A percentile compares a stretch with the other conserved stretches of the same genome.
phyloP scores from a whole-genome alignment of 1,140 invertebrate species.

The Aphis gossypii region DNA sequence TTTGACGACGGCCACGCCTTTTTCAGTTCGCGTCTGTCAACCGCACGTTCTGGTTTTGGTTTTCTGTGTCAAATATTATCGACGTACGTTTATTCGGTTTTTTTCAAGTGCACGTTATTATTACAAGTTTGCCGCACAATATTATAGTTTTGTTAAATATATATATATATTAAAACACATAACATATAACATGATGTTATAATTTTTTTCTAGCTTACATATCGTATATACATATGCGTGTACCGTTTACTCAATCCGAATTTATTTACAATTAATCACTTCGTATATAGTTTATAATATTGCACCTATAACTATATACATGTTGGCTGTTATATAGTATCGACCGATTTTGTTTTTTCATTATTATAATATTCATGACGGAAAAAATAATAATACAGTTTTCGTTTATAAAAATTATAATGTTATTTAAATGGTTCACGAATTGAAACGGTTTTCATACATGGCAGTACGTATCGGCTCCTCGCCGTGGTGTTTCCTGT shows the following conservation, averaged over 20 bases:
- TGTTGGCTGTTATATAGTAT: neutral
- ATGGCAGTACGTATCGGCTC: neutral
- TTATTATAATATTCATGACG: neutral
- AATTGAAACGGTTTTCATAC: neutral
- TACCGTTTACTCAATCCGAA: neutral
- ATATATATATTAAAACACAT: neutral
- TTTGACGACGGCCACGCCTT: slow-evolving; percentile 55
- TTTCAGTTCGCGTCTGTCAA: slow-evolving; percentile 56
- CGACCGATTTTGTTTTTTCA: neutral
- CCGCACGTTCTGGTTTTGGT: slow-evolving; percentile 48
- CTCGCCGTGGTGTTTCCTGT: slow-evolving; percentile 32
- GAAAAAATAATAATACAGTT: neutral
- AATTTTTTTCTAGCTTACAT: neutral
- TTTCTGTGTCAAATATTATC: slow-evolving; percentile 48
- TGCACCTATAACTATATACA: neutral
- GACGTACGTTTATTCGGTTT: slow-evolving; percentile 34
- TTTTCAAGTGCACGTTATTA: slow-evolving; percentile 23
- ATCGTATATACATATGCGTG: neutral
- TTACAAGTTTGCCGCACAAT: slow-evolving; percentile 10
- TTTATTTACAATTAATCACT: slow-evolving; percentile 20
- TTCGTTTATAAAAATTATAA: slow-evolving; percentile 13
- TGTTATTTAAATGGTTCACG: neutral
- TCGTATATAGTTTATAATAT: neutral
- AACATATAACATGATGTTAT: neutral
- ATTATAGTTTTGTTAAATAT: neutral